A percentile compares a stretch with the other conserved stretches of the same genome.
These are phyloP conservation scores for Thomomys bottae DNA, from an alignment of 2,113 vertebrate genomes.

Conservation along the genomic window DNA sequence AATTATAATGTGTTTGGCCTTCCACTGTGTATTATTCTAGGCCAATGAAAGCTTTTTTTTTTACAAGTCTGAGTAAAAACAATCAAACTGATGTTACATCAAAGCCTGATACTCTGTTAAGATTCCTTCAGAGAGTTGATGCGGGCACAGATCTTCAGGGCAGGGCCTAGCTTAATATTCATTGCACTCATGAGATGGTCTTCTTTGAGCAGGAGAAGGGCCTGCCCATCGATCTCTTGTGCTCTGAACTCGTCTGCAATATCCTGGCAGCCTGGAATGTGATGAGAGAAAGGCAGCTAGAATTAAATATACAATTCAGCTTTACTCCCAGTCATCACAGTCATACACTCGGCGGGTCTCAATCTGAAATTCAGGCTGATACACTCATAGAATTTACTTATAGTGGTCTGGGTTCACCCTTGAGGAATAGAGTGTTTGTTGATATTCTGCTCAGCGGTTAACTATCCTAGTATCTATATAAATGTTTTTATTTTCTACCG, in stretches of 20 bases:
- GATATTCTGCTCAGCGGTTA: constrained; percentile 27
- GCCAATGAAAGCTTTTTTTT: constrained; percentile 77
- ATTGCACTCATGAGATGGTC: constrained; percentile 99
- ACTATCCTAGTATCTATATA: background rate
- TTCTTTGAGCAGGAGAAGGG: constrained; percentile 96
- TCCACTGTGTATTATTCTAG: constrained; percentile 74
- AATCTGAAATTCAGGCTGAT: constrained; percentile 62
- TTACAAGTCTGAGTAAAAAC: constrained; percentile 71
- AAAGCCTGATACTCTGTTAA: constrained; percentile 80
- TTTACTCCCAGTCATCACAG: constrained; percentile 45
- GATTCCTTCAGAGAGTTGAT: constrained; percentile 96
- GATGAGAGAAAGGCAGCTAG: constrained; percentile 57
- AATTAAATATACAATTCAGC: background rate
- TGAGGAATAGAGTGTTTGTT: constrained; percentile 25
- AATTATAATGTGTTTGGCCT: constrained; percentile 73
- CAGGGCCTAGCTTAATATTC: constrained; percentile 99
- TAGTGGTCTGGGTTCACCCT: constrained; percentile 34
- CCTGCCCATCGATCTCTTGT: constrained; percentile 99
- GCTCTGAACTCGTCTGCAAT: constrained; percentile 96
- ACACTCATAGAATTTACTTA: constrained; percentile 59
- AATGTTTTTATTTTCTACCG: constrained; percentile 24
- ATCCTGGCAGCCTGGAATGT: constrained; percentile 93
- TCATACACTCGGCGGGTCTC: constrained; percentile 31
- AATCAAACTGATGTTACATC: constrained; percentile 58
- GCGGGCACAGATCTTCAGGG: constrained; percentile 98